Evolutionary conservation across 2,113 vertebrate genomes (phyloP), one percentile per base, ranked within the genome.

Genomic region (Neolamprologus sp.): DNA sequence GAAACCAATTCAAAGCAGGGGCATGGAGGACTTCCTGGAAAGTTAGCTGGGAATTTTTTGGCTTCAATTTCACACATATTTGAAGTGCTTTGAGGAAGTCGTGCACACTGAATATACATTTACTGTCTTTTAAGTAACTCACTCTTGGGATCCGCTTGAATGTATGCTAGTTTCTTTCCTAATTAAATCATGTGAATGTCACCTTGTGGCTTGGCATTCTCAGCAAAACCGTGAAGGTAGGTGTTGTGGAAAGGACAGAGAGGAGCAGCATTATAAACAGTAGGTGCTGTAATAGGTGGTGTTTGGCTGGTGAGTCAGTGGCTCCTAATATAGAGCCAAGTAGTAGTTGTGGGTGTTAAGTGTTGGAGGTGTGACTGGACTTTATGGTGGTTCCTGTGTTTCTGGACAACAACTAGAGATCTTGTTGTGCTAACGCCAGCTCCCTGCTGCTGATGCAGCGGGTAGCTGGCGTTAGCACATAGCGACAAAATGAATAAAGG

Each of bases 301-400:
- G 49, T 75, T 71, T 88, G 55, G 78, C 37, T 71, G 81, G 85
- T 81, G 90, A 93, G 85, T 91, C 89, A 83, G 37, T 85, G 68
- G 84, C 84, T 80, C 47, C 80, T 86, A 85, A 85, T 90, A 82
- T 45, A 81, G 37, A 33, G 16, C 26, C 73, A 65, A 21, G 4
- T 53, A 33, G 81, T 37, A 55, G 85, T 60, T 79, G 79, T 82
- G 68, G 33, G 45, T 85, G 87, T 47, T 33, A 42, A 9, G 30
- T 81, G 78, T 51, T 16, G 57, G 57, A 51, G 49, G 58, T 42
- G 35, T 28, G 81, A 28, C 13, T 49, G 73, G 51, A 53, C 12
- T 78, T 78, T 19, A 13, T 78, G 26, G 17, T 78, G 45, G 73
- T 33, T 78, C 45, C 26, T 51, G 45, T 78, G 73, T 78, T 51